Base-by-base conservation (phyloP, 2,888 invertebrate species). In the Polydrusus cervinus region DNA sequence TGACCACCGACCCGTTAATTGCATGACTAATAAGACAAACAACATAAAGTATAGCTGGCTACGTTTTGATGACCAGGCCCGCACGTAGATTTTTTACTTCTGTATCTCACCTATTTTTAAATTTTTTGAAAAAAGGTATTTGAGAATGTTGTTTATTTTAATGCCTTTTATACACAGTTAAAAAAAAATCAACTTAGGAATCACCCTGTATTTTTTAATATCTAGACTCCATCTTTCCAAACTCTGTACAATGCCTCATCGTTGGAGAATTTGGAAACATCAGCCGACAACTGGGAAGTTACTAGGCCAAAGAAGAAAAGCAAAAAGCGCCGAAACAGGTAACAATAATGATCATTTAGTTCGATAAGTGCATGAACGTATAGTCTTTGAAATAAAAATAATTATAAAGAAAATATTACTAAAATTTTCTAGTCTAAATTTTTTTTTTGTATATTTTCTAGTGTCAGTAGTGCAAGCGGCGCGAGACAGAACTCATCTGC, bases 291-390 rank as follows among this genome's bases (percentile, higher is more conserved):
- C 88, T 92, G 93, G 85, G 93, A 94, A 66, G 95, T 96, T 67
- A 94, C 93, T 73, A 95, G 95, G 85, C 93, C 94, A 86, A 94
- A 94, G 86, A 92, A 93, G 84, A 91, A 93, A 82, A 93, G 93
- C 83, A 94, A 94, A 83, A 94, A 94, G 83, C 91, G 92, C 81
- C 86, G 89, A 43, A 89, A 88, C 78, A 86, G 76, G 76, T 76
- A 73, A 20, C 25, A 25, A 25, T 25, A 25, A 25, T 25, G 5
- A 3, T 5, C 25, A 5, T 25, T 5, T 5, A 25, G 25, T 25
- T 25, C 5, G 25, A 25, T 25, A 25, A 25, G 3, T 25, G 5
- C 1, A 25, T 25, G 5, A 25, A 25, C 5, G 25, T 25, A 25
- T 25, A 25, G 5, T 25, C 5, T 25, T n/a, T n/a, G n/a, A n/a